Conservation (phyloP, 2,888 invertebrate species). For the Deilephila porcellus region DNA sequence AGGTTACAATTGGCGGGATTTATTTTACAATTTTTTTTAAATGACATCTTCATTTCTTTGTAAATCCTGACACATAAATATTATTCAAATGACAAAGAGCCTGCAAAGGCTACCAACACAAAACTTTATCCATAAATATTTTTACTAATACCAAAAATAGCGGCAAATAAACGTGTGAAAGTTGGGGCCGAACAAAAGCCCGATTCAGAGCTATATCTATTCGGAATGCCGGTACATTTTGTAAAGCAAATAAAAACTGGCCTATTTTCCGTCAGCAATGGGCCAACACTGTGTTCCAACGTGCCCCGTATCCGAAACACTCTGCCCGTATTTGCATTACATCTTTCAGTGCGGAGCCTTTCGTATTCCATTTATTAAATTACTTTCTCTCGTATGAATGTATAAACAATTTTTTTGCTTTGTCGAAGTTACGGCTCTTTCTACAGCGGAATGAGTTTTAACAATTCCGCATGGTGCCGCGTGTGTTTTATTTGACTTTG, state of each 20-base stretch:
- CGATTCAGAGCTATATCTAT: constrained; percentile 24
- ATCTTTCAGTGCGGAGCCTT: constrained; percentile 42
- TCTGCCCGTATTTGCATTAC: constrained; percentile 35
- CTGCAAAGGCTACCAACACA: background rate
- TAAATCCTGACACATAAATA: background rate
- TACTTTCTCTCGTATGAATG: constrained; percentile 60
- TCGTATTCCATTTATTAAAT: constrained; percentile 66
- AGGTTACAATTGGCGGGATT: no score
- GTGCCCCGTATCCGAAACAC: constrained; percentile 27
- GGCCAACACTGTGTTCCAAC: constrained; percentile 24
- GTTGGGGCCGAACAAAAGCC: constrained; percentile 16
- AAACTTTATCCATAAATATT: constrained; percentile 3
- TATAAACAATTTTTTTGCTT: constrained; percentile 48
- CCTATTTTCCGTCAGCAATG: constrained; percentile 25
- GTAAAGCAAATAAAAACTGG: constrained; percentile 27
- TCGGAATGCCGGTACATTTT: constrained; percentile 27
- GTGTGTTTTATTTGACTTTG: constrained; percentile 16
- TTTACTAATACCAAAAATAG: constrained; percentile 15
- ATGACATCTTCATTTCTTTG: background rate
- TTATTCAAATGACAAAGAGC: background rate
- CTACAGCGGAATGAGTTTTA: constrained; percentile 23
- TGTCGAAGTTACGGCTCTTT: constrained; percentile 24
- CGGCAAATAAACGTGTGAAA: constrained; percentile 19
- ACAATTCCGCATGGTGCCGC: constrained; percentile 9
- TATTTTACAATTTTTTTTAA: background rate